Evolutionary conservation across 2,113 vertebrate genomes (phyloP), one percentile per base, ranked within the genome.

Genomic region (Spea multiplicata): DNA sequence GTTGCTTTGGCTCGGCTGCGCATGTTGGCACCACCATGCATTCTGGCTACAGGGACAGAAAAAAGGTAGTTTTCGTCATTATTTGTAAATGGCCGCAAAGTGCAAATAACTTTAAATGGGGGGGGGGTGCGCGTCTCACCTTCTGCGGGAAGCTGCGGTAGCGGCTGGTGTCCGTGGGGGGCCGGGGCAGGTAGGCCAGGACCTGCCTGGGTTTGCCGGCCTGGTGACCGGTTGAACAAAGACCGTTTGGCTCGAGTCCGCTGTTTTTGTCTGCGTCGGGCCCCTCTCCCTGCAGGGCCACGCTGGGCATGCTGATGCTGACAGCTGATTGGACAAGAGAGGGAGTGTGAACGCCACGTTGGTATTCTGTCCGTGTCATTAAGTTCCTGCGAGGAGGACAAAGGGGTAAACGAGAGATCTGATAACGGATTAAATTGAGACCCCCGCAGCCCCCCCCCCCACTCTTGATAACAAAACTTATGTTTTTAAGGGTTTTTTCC

Each of bases 101-200:
- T 30, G 30, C 30, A 30, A 30, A 30, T 30, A 30, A 30, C 30
- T 30, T 1, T 30, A n/a, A n/a, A n/a, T n/a, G n/a, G n/a, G 1
- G 30, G 30, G 30, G 30, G 30, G 30, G 30, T 30, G 3, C 14
- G 10, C 14, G 3, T 9, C 82, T 71, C 14, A 83, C 82, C 73
- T 80, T 80, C 16, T 80, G 72, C 8, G 77, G 68, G 8, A 83
- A 80, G 13, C 68, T 80, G 62, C 73, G 55, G 50, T 83, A 80
- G 14, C 66, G 76, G 14, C 47, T 66, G 50, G 68, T 76, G 64
- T 83, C 77, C 6, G 74, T 76, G 8, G 74, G 52, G 45, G 77
- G 73, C 8, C 73, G 69, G 0, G 82, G 82, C 17, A 83, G 77
- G 30, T 76, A 83, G 2, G 78, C 82, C 67, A 83, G 68, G 30